A percentile compares a stretch with the other conserved stretches of the same genome.
phyloP scores from a whole-genome alignment of 2,797 vertebrate genomes.

The Alca torda region DNA sequence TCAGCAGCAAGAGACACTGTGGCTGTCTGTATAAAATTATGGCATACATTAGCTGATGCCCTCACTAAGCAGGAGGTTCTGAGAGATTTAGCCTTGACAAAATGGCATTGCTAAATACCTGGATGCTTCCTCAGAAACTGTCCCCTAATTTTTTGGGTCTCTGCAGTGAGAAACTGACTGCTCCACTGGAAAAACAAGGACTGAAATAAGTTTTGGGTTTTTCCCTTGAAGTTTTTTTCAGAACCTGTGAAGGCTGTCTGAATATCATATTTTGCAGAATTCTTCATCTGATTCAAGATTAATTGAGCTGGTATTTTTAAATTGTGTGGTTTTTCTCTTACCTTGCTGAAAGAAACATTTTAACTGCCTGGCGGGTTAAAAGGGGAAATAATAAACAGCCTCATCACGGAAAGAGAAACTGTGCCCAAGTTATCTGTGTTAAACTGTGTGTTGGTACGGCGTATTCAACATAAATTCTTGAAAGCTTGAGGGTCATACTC shows the following conservation, averaged over 20 bases:
- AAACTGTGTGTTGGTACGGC: neutral
- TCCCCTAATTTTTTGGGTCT: neutral
- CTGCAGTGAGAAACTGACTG: neutral
- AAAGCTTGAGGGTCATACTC: neutral
- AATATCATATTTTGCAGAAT: neutral
- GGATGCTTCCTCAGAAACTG: neutral
- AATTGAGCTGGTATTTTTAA: neutral
- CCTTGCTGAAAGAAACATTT: neutral
- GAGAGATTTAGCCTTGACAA: neutral
- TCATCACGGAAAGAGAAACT: neutral
- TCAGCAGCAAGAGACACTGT: neutral
- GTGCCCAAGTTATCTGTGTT: neutral
- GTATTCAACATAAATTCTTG: neutral
- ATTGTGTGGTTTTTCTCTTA: neutral
- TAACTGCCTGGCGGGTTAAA: neutral
- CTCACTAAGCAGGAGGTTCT: neutral
- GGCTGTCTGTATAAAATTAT: conserved; percentile 15
- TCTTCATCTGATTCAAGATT: neutral
- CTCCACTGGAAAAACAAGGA: neutral
- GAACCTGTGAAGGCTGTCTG: neutral
- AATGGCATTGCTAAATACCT: neutral
- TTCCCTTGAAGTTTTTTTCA: accelerated
- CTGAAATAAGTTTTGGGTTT: neutral
- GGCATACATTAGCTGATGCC: conserved; percentile 23
- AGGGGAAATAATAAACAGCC: neutral